phyloP scores from a whole-genome alignment of 2,797 vertebrate genomes.

The Danio choprae region DNA sequence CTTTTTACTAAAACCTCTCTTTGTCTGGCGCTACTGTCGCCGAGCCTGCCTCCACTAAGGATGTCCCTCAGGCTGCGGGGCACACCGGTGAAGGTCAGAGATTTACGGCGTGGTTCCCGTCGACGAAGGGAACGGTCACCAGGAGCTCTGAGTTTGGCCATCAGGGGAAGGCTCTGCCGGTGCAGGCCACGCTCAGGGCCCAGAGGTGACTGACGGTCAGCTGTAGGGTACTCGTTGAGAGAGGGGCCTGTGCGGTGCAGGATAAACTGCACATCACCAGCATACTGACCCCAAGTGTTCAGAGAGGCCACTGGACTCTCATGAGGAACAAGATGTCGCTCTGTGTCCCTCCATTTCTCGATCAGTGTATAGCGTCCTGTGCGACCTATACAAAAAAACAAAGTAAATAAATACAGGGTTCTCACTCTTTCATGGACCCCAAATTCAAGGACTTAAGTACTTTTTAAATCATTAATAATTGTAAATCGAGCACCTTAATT shows the following conservation, averaged over 20 bases:
- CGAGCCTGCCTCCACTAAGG: conserved; percentile 82
- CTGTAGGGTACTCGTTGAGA: conserved; percentile 90
- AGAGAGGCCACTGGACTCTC: conserved; percentile 94
- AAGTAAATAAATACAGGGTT: too few relatives aligned
- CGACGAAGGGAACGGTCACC: conserved; percentile 88
- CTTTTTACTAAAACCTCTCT: conserved; percentile 83
- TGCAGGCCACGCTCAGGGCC: conserved; percentile 91
- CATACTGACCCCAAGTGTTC: conserved; percentile 98
- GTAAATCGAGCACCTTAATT: too few relatives aligned
- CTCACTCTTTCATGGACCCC: too few relatives aligned
- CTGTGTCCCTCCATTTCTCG: conserved; percentile 96
- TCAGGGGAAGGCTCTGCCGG: conserved; percentile 92
- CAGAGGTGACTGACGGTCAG: conserved; percentile 85
- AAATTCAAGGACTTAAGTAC: too few relatives aligned
- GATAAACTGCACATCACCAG: conserved; percentile 95
- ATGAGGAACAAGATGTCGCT: conserved; percentile 91
- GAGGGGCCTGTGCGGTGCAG: conserved; percentile 94
- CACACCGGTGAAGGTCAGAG: conserved; percentile 92
- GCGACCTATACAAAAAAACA: conserved; percentile 80
- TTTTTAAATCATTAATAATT: too few relatives aligned
- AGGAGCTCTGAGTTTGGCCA: conserved; percentile 91
- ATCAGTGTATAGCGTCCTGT: conserved; percentile 96
- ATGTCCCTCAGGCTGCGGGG: conserved; percentile 94
- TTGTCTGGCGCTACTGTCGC: conserved; percentile 81
- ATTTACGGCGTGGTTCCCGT: conserved; percentile 93